phyloP scores from a whole-genome alignment of 2,797 vertebrate species.

The Parotocinclus haroldoi region DNA sequence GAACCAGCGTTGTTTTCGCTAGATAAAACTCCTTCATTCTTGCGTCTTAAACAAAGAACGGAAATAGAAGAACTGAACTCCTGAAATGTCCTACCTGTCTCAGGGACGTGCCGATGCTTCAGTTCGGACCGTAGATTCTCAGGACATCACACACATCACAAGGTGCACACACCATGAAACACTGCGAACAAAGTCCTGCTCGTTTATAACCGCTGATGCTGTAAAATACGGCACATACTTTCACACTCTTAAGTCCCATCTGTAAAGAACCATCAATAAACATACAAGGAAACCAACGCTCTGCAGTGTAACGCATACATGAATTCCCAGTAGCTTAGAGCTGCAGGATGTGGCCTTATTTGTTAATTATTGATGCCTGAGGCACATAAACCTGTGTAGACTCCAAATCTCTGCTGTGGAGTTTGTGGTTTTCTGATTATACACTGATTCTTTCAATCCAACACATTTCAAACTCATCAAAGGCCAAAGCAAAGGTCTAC shows the following conservation, averaged over 20 bases:
- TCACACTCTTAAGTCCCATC: background rate
- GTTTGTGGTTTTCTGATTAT: too few relatives aligned
- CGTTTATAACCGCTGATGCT: constrained; percentile 53
- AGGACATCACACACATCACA: constrained; percentile 55
- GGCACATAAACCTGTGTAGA: too few relatives aligned
- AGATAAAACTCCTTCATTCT: background rate
- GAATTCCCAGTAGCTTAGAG: too few relatives aligned
- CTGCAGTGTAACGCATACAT: too few relatives aligned
- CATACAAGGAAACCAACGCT: background rate
- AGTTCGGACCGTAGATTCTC: constrained; percentile 36
- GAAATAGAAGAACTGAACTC: background rate
- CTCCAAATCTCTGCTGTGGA: too few relatives aligned
- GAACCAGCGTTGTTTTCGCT: background rate
- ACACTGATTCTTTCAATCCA: too few relatives aligned
- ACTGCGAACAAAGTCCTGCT: constrained; percentile 66
- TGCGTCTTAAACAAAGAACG: background rate
- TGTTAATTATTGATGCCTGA: too few relatives aligned
- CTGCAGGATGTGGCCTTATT: too few relatives aligned
- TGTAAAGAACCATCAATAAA: constrained; percentile 19
- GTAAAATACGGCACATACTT: constrained; percentile 1
- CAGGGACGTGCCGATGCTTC: constrained; percentile 40
- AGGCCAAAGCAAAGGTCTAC: too few relatives aligned
- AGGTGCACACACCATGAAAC: constrained; percentile 45
- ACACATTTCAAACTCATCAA: too few relatives aligned
- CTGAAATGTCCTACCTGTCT: constrained; percentile 57